Evolutionary conservation across 2,888 invertebrate genomes (phyloP).

Genomic region (Hirtodrosophila cameraria): DNA sequence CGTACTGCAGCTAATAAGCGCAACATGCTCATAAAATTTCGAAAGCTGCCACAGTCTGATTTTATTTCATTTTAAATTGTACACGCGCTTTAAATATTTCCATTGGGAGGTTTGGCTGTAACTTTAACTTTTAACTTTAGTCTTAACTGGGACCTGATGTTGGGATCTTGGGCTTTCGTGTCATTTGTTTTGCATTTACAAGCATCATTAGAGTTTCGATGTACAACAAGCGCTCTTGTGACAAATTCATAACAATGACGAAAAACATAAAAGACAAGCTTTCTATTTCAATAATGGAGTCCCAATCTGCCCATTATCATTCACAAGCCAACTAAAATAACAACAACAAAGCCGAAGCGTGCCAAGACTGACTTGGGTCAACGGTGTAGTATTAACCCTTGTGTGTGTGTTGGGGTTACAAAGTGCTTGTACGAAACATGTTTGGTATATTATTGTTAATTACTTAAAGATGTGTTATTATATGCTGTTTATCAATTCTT

Average conservation of each 20-base stretch:
- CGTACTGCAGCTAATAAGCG: constrained; percentile 72
- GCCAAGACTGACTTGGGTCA: constrained; percentile 37
- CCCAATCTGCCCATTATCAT: constrained; percentile 41
- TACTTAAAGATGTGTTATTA: not conserved
- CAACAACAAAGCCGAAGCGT: constrained; percentile 41
- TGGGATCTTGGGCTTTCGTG: constrained; percentile 6
- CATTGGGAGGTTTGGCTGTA: constrained; percentile 14
- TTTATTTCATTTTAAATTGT: constrained; percentile 71
- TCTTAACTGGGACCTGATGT: not conserved
- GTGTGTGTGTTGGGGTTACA: not conserved
- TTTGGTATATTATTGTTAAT: not conserved
- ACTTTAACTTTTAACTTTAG: constrained; percentile 10
- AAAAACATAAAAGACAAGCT: constrained; percentile 59
- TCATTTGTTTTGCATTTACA: constrained; percentile 66
- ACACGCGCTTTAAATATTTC: constrained; percentile 58
- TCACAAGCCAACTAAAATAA: constrained; percentile 27
- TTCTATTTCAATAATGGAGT: constrained; percentile 65
- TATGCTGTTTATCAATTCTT: no score
- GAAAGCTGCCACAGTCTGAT: constrained; percentile 70
- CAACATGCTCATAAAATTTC: constrained; percentile 78
- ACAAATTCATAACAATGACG: constrained; percentile 68
- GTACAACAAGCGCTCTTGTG: constrained; percentile 58
- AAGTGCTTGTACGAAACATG: not conserved
- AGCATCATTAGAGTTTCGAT: constrained; percentile 69
- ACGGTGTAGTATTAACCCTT: constrained; percentile 50